Base-by-base conservation (phyloP, 35 echinoderm and acorn worm genomes). In the Diadema setosum region DNA sequence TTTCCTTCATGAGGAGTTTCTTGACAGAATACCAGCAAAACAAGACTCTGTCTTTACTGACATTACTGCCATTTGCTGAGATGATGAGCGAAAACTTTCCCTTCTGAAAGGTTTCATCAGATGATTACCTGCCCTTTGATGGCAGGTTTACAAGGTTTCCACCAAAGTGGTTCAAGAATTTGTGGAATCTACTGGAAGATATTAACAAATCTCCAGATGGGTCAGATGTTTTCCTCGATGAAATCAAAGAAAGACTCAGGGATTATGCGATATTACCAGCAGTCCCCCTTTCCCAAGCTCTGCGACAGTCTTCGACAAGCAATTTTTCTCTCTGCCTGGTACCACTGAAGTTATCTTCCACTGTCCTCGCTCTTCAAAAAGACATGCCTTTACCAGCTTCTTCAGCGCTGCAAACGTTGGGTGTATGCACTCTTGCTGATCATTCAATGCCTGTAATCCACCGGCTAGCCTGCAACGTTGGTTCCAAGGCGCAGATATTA, bases 1-100 rank as follows among this genome's bases (percentile, higher is more conserved):
- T 46, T 93, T 93, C 45, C 41, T 93, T 26, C 91, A 93, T 75
- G 2, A 11, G 15, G 46, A 26, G 3, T 57, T 88, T 31, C 24
- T 55, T 1, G 16, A 57, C 33, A 24, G 29, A 15, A 59, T 76
- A 6, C 2, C 31, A 73, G 16, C 2, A 83, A 82, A 16, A 5
- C n/a, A 15, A 5, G 44, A 55, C 24, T 23, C 43, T 8, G 45
- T 70, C 4, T 84, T 93, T 30, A 6, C 17, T 18, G 11, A 58
- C 3, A 41, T 93, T 49, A 42, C 35, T 26, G 65, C 89, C 67
- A 26, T 43, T 89, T 29, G 80, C 49, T 3, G 23, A 45, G 40
- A 37, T 81, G 43, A 14, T 93, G 9, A 0, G 31, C 15, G 32
- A 12, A 1, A 39, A 70, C 48, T 6, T 65, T 3, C 36, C 61